phyloP scores from a whole-genome alignment of 2,888 invertebrate species.

The Steinernema carpocapsae region DNA sequence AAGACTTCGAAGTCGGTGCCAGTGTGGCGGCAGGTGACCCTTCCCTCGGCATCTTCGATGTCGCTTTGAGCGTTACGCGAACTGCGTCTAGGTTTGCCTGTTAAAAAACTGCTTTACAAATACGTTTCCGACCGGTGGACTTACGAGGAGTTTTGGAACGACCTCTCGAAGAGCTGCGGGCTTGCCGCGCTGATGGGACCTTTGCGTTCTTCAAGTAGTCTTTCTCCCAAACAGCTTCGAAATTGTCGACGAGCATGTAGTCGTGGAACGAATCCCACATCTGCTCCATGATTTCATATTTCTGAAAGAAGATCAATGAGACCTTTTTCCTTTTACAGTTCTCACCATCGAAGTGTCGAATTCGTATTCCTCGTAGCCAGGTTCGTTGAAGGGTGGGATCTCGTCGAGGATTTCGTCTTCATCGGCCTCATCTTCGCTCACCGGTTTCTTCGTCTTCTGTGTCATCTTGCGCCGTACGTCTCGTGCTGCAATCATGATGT shows the following conservation, averaged over 20 bases:
- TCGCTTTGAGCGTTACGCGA: conserved; percentile 6
- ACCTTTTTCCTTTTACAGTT: neutral
- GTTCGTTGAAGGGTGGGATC: conserved; percentile 26
- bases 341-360: neutral
- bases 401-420: neutral
- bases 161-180: conserved; percentile 5
- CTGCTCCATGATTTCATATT: neutral
- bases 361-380: neutral
- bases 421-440: neutral
- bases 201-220: neutral
- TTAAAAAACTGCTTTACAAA: no score
- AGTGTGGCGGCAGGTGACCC: neutral
- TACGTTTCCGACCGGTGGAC: no score
- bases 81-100: neutral
- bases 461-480: neutral
- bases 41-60: neutral
- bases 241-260: neutral
- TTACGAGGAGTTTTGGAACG: conserved; percentile 16
- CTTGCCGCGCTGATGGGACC: neutral
- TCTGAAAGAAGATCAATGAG: neutral
- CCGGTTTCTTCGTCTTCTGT: neutral
- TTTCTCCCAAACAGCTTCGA: neutral
- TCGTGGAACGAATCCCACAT: neutral
- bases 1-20: conserved; percentile 19
- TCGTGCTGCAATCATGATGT: neutral